phyloP scores from a whole-genome alignment of 2,797 vertebrate genomes.

The Cyprinella venusta region DNA sequence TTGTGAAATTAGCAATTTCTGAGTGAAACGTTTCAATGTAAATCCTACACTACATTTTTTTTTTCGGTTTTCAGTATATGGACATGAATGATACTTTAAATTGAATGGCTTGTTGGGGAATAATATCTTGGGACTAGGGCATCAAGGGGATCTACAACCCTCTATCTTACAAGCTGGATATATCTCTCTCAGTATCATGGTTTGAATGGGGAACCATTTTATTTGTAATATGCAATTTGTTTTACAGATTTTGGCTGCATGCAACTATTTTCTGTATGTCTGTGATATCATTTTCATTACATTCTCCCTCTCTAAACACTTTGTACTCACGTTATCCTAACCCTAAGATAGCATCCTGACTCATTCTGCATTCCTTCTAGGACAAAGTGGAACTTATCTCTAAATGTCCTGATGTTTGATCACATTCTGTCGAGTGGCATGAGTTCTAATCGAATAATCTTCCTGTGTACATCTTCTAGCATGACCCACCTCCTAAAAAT shows the following conservation, averaged over 20 bases:
- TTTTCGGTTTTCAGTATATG: background rate
- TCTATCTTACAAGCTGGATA: constrained; percentile 27
- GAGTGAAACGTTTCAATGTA: background rate
- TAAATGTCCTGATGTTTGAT: constrained; percentile 99
- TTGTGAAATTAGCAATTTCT: background rate
- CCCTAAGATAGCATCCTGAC: constrained; percentile 72
- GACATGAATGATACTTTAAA: background rate
- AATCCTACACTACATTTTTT: background rate
- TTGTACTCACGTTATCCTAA: constrained; percentile 43
- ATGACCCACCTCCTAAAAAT: constrained; percentile 97
- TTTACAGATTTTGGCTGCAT: constrained; percentile 53
- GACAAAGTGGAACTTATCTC: constrained; percentile 99
- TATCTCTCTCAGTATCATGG: constrained; percentile 1
- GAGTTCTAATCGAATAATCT: constrained; percentile 99
- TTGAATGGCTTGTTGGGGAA: background rate
- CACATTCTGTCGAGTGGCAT: constrained; percentile 99
- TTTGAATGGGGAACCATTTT: constrained; percentile 21
- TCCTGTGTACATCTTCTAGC: constrained; percentile 99
- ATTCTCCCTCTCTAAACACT: constrained; percentile 62
- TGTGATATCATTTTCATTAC: constrained; percentile 67
- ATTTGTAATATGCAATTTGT: constrained; percentile 65
- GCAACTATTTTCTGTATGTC: constrained; percentile 62
- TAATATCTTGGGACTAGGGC: background rate
- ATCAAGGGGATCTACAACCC: constrained; percentile 26
- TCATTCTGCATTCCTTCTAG: constrained; percentile 72